Base-by-base conservation (phyloP, 2,797 vertebrate genomes). In the Pipistrellus pygmaeus region DNA sequence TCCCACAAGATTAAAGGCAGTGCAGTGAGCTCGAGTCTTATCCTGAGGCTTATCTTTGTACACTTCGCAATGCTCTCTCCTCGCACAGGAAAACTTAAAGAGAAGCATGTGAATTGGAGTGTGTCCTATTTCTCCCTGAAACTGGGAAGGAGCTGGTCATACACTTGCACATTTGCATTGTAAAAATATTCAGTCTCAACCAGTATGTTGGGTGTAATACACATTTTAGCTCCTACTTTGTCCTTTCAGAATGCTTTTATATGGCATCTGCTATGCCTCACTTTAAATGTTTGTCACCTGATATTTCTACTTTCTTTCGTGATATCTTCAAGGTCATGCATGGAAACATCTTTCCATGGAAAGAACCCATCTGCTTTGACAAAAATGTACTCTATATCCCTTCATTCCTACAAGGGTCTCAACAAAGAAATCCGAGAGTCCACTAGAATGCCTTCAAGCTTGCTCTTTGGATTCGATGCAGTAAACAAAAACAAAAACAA, bases 151-250 rank as follows among this genome's bases (percentile, higher is more conserved):
- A 71, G n/a, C 62, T 73, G 76, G 44, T 71, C 64, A 72, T 78
- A 62, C 13, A 90, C 76, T 51, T 25, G 44, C 35, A 83, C 35
- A 12, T 91, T 91, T 32, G 55, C 81, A 10, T 41, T 88, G 95
- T 82, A 93, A 94, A 95, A 95, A 95, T 94, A 94, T 96, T 92
- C 91, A 80, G 62, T 92, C 57, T 80, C 87, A 93, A 62, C 48
- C 8, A 9, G 51, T 68, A 75, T 80, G 81, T 72, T 76, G 46
- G 55, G 78, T 25, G 81, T 20, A 90, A 87, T 27, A 94, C 64
- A 93, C 46, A 83, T 88, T 93, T 90, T 80, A 95, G 80, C 82
- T 96, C 46, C 80, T 85, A 69, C 20, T 90, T 88, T 60, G 73
- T 91, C 95, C 25, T 81, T 93, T 66, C 77, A 64, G 66, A 66